Base-by-base conservation (phyloP, 2,797 vertebrate species). In the Aldrovandia affinis region DNA sequence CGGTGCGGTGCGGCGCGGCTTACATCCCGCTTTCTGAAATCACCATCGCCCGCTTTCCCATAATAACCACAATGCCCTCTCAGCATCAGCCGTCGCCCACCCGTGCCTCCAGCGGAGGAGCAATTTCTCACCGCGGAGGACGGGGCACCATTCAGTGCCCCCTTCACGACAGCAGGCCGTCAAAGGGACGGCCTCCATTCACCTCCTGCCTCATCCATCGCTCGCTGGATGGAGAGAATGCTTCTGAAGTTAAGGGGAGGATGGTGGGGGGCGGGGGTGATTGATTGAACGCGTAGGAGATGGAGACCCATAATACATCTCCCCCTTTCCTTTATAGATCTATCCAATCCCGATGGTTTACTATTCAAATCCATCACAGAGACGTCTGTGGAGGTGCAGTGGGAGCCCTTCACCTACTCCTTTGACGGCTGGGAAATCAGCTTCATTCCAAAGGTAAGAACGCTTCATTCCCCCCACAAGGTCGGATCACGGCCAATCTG, bases 361-460 rank as follows among this genome's bases (percentile, higher is more conserved):
- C 94, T 95, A 89, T 99, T 99, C 96, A 99, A 97, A 96, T 97
- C 96, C 83, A 96, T 99, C 93, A 98, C 96, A n/a, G 97, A 99
- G 94, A 99, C 97, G 0, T 98, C 97, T 0, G 98, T 96, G 83
- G 97, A 99, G 91, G 97, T 99, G 94, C 97, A 97, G 85, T 99
- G 98, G 98, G 96, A 98, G 77, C 97, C 98, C 1, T 98, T 98
- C 90, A 96, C 96, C 86, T 98, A 98, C 91, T 92, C 96, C 83
- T 97, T 99, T 36, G 98, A 99, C 0, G 97, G 97, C 88, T 99
- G 98, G 98, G 98, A 99, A 94, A 98, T 99, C 95, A 99, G 97
- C 95, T 99, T 99, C 93, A 98, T 98, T 86, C 98, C 98, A 82
- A 99, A 98, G 97, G 96, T 96, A 92, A 83, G 82, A 33, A 61